Conservation (phyloP, 2,888 invertebrate genomes). For the Blastobasis adustella region DNA sequence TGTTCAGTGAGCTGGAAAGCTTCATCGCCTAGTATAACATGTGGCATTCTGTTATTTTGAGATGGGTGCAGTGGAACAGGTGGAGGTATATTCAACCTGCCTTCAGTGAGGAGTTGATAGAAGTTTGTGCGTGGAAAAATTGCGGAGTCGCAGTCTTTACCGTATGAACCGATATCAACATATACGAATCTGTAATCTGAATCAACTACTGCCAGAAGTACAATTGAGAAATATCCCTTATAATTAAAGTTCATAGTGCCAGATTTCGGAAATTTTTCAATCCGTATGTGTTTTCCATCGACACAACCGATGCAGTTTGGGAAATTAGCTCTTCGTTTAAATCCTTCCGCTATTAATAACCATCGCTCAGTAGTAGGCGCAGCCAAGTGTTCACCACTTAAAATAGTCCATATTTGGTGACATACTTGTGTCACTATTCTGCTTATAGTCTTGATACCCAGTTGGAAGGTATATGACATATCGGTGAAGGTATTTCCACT, state of each 20-base stretch:
- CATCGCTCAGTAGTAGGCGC: conserved; percentile 12
- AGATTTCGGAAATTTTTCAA: conserved; percentile 13
- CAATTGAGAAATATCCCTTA: conserved; percentile 18
- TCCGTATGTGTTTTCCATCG: conserved; percentile 20
- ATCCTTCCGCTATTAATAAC: conserved; percentile 14
- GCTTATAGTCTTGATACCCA: background rate
- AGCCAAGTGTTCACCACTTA: conserved; percentile 15
- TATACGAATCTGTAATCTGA: conserved; percentile 17
- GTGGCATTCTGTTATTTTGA: conserved; percentile 4
- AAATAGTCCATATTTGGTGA: conserved; percentile 9
- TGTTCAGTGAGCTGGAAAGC: conserved; percentile 1
- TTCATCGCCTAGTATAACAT: conserved; percentile 7
- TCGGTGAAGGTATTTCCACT: no score
- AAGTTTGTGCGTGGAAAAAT: conserved; percentile 12
- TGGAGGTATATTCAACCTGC: conserved; percentile 3
- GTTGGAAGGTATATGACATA: no score
- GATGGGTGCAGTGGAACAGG: background rate
- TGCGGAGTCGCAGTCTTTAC: conserved; percentile 21
- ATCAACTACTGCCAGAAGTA: conserved; percentile 13
- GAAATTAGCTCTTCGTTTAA: conserved; percentile 18
- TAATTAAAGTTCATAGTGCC: conserved; percentile 18
- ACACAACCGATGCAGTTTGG: conserved; percentile 18
- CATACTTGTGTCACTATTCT: background rate
- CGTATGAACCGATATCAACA: conserved; percentile 20
- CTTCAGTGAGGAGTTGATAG: conserved; percentile 2